phyloP scores from a whole-genome alignment of 2,888 invertebrate genomes.

The Camptogramma bilineatum region DNA sequence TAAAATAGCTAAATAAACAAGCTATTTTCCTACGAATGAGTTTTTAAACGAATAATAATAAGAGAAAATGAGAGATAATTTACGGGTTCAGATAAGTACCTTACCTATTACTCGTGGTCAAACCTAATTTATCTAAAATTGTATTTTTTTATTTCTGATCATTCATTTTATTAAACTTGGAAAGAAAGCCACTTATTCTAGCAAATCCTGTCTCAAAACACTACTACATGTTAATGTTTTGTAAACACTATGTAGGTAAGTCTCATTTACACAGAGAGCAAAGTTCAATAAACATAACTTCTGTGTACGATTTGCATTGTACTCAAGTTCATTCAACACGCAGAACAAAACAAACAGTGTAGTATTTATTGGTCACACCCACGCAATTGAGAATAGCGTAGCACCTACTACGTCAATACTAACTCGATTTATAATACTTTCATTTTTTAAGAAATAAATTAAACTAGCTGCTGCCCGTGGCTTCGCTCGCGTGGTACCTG shows the following conservation, averaged over 20 bases:
- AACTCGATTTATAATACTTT: slow-evolving; percentile 7
- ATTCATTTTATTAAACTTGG: too few species aligned
- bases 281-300: background rate
- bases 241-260: background rate
- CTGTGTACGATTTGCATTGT: slow-evolving; percentile 18
- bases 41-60: too few species aligned
- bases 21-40: too few species aligned
- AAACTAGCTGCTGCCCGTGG: too few species aligned
- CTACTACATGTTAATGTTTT: background rate
- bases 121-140: too few species aligned
- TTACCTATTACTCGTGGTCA: too few species aligned
- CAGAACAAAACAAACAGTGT: slow-evolving; percentile 14
- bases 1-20: too few species aligned
- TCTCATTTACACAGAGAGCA: background rate
- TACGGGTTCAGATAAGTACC: too few species aligned
- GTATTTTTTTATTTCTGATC: too few species aligned
- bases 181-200: background rate
- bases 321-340: slow-evolving; percentile 25
- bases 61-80: too few species aligned
- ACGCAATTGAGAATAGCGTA: slow-evolving; percentile 13
- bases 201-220: background rate
- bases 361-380: slow-evolving; percentile 28
- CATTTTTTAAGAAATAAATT: background rate
- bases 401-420: slow-evolving; percentile 27
- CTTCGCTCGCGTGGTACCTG: too few species aligned